Base-by-base conservation (phyloP, 1,140 invertebrate species). In the Euwallacea fornicatus region DNA sequence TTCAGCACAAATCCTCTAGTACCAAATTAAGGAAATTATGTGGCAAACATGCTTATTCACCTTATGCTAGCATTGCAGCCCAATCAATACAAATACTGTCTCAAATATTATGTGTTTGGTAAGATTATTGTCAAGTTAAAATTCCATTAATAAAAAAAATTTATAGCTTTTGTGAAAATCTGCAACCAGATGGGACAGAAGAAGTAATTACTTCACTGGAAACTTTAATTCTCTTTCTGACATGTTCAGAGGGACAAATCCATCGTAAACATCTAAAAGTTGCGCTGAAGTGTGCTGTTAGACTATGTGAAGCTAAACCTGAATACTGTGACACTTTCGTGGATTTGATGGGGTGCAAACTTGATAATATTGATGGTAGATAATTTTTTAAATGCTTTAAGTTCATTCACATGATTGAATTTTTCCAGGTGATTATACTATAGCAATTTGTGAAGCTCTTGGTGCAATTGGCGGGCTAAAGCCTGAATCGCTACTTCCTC, bases 381-480 rank as follows among this genome's bases (percentile, higher is more conserved):
- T 50, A 50, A 50, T 13, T 13, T 50, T 50, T 50, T 2, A 50
- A 13, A 50, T 33, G 21, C 21, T 33, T 33, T 33, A 33, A 33
- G 21, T 4, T 46, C 42, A 50, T 50, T 66, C n/a, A 53, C 47
- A 16, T 44, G 0, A 46, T 41, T 46, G 46, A 66, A 33, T 50
- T 6, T 13, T 56, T 77, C 75, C 58, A 81, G 80, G 73, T 44
- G 74, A 79, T 41, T 78, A 75, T 66, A 79, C 75, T 0, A 77
- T 78, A 6, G 66, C 77, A 33, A 76, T 81, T 47, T 81, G 81
- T 63, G 89, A 93, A 82, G 87, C 90, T 58, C 79, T 94, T 15
- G 90, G 90, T 1, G 92, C 92, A 8, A 88, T 94, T 56, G 91
- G 90, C 44, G 86, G 86, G 74, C 80, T 88, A 44, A 87, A 86